Evolutionary conservation across 2,113 vertebrate genomes (phyloP).

Genomic region (Pachyramphus minor): DNA sequence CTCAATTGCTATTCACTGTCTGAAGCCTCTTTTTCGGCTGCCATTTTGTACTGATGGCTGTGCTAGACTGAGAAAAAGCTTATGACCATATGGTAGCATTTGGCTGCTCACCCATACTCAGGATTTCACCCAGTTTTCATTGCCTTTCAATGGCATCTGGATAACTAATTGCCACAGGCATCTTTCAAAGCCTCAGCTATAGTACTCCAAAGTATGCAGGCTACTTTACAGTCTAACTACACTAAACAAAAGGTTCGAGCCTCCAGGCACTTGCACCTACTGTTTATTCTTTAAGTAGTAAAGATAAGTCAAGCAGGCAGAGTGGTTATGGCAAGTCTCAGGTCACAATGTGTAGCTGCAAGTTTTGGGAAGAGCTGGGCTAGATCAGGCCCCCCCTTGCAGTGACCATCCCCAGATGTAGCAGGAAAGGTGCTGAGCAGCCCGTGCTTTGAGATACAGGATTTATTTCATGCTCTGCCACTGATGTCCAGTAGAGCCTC

Average conservation of each 20-base stretch:
- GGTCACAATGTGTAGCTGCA: neutral
- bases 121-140: constrained; percentile 29
- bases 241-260: neutral
- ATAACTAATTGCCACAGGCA: constrained; percentile 8
- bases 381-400: neutral
- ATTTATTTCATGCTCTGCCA: neutral
- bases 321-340: neutral
- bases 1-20: neutral
- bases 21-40: neutral
- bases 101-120: constrained; percentile 34
- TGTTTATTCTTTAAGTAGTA: neutral
- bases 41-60: constrained; percentile 1
- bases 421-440: neutral
- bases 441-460: neutral
- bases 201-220: neutral
- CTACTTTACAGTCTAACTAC: neutral
- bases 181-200: neutral
- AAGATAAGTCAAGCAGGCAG: neutral
- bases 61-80: constrained; percentile 10
- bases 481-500: neutral
- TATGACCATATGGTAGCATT: constrained; percentile 13
- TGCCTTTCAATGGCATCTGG: constrained; percentile 31
- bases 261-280: neutral
- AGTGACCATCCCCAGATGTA: neutral
- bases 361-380: neutral